Evolutionary conservation across 1,140 invertebrate genomes (phyloP).

Genomic region (Cardiocondyla obscurior): DNA sequence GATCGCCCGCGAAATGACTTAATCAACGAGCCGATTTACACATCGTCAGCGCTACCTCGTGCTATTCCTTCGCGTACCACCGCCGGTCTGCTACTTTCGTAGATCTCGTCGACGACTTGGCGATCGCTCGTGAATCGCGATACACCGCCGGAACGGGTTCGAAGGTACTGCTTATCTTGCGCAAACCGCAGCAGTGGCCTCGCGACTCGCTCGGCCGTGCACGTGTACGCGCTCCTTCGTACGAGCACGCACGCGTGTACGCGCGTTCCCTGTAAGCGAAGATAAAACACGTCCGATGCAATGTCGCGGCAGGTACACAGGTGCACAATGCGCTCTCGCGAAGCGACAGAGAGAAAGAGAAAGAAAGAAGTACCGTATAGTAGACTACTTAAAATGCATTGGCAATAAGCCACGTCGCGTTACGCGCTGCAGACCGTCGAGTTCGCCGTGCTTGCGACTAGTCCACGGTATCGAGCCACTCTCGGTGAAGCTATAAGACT

Average conservation of each 20-base stretch:
- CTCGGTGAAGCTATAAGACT: conserved; percentile 64
- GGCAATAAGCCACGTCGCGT: conserved; percentile 82
- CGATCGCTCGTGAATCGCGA: background rate
- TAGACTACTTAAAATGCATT: conserved; percentile 83
- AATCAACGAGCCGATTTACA: conserved; percentile 58
- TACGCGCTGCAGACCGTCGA: conserved; percentile 74
- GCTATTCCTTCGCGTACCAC: background rate
- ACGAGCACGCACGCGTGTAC: background rate
- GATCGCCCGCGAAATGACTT: conserved; percentile 62
- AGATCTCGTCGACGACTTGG: background rate
- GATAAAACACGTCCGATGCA: conserved; percentile 48
- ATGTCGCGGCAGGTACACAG: conserved; percentile 66
- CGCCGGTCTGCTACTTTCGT: background rate
- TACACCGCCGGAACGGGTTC: background rate
- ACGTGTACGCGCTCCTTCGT: conserved; percentile 8
- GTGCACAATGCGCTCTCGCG: conserved; percentile 64
- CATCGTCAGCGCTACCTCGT: conserved; percentile 18
- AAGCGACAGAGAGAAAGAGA: background rate
- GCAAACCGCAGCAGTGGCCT: background rate
- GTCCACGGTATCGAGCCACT: conserved; percentile 70
- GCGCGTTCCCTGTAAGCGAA: conserved; percentile 5
- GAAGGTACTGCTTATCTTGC: conserved; percentile 14
- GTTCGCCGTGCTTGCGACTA: conserved; percentile 65
- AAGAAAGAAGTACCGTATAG: conserved; percentile 65
- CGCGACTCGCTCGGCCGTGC: background rate